Evolutionary conservation across 37 sponge, comb jelly and placozoan species (phyloP).

Genomic region (Ianthella basta): DNA sequence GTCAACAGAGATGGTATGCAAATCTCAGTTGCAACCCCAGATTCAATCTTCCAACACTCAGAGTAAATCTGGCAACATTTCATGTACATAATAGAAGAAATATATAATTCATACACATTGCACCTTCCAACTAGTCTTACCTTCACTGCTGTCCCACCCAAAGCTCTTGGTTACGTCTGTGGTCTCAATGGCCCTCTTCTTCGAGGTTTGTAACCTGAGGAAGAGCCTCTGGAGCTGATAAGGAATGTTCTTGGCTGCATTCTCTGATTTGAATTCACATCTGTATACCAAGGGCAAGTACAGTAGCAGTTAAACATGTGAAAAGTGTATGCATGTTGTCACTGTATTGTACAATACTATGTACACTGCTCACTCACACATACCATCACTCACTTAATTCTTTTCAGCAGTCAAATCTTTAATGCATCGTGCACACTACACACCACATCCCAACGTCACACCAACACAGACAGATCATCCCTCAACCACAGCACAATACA

Average conservation of each 20-base stretch:
- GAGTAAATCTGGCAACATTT: too few relatives aligned
- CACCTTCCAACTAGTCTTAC: too few relatives aligned
- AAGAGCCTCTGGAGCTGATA: constrained; percentile 90
- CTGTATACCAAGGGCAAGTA: neutral
- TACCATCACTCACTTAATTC: neutral
- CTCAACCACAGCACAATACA: too few relatives aligned
- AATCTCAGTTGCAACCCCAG: neutral
- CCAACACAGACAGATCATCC: too few relatives aligned
- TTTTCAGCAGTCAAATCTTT: too few relatives aligned
- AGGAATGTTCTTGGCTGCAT: constrained; percentile 78
- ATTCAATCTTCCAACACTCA: too few relatives aligned
- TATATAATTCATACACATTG: too few relatives aligned
- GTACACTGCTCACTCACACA: constrained; percentile 12
- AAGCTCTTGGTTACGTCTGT: constrained; percentile 96
- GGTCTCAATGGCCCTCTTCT: constrained; percentile 90
- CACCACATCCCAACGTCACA: too few relatives aligned
- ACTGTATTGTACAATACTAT: constrained; percentile 30
- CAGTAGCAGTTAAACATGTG: neutral
- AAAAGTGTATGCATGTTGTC: too few relatives aligned
- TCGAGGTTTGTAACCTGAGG: constrained; percentile 78
- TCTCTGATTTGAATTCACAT: constrained; percentile 30
- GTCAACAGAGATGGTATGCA: too few relatives aligned
- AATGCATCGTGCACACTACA: neutral
- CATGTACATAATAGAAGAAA: too few relatives aligned
- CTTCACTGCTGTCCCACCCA: constrained; percentile 96